Conservation (phyloP, 2,113 vertebrate species). For the Crypturellus undulatus region DNA sequence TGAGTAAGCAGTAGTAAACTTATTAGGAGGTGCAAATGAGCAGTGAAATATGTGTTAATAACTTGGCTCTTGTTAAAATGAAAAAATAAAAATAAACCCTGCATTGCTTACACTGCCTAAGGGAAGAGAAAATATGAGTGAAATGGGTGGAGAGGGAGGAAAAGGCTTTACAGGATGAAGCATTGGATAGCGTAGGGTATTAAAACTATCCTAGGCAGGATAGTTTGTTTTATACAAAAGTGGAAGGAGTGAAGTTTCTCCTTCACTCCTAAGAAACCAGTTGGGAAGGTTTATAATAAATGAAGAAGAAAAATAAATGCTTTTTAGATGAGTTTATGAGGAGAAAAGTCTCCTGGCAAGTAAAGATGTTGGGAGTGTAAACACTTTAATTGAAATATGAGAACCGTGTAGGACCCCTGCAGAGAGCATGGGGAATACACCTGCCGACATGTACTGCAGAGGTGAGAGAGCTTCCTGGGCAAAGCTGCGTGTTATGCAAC, state of each 20-base stretch:
- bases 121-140: background rate
- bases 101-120: background rate
- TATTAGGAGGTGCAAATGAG: background rate
- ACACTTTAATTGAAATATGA: slow-evolving; percentile 4
- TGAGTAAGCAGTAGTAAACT: background rate
- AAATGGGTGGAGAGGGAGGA: background rate
- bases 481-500: background rate
- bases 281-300: background rate
- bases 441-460: background rate
- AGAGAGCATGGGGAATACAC: background rate
- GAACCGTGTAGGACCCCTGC: background rate
- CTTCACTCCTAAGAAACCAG: background rate
- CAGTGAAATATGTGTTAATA: background rate
- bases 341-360: background rate
- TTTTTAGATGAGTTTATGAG: background rate
- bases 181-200: background rate
- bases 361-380: background rate
- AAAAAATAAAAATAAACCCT: background rate
- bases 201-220: background rate
- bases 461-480: background rate
- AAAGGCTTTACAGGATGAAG: background rate
- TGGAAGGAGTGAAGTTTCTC: background rate
- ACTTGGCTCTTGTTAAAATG: background rate
- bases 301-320: background rate
- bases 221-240: background rate